Evolutionary conservation across 2,113 vertebrate genomes (phyloP), one percentile per base, ranked within the genome.

Genomic region (Pseudonaja textilis): DNA sequence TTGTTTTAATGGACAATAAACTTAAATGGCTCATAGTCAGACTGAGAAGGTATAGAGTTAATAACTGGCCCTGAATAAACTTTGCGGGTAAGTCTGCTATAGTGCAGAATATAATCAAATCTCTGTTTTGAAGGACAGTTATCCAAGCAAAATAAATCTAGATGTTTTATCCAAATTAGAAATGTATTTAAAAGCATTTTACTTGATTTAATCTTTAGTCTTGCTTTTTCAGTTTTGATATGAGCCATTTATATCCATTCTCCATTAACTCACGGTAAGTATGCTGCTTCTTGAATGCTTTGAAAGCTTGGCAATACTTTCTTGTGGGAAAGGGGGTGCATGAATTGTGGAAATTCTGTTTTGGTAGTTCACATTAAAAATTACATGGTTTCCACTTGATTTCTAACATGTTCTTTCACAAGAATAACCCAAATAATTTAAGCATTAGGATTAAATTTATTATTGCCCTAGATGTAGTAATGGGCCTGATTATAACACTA

Each of bases 241-340:
- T 90, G 91, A 94, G 93, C 93, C 89, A 92, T 92, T 94, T 91
- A 90, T 90, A 92, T 90, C 88, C 89, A 94, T 92, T 92, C 88
- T 92, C 91, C 93, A 94, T 94, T 92, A 94, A 92, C 26, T 92
- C 85, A 87, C 59, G 64, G 52, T 94, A 91, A 93, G 91, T 92
- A 87, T 90, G 69, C 59, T 92, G 69, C 59, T 85, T 57, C 39
- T 91, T 87, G 52, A 57, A 87, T 26, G 47, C 45, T 39, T 45
- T 52, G 87, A 89, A 87, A 90, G 29, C 23, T 93, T 92, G 87
- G 50, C 64, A 54, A 55, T 88, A 87, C 5, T 22, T 85, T 87
- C 29, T 18, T n/a, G 5, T 50, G 69, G 54, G 56, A 74, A 56
- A 42, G 89, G 85, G 74, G 89, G 47, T 92, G 81, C 91, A 90